phyloP scores from a whole-genome alignment of 2,113 vertebrate genomes.

The Nerophis lumbriciformis region DNA sequence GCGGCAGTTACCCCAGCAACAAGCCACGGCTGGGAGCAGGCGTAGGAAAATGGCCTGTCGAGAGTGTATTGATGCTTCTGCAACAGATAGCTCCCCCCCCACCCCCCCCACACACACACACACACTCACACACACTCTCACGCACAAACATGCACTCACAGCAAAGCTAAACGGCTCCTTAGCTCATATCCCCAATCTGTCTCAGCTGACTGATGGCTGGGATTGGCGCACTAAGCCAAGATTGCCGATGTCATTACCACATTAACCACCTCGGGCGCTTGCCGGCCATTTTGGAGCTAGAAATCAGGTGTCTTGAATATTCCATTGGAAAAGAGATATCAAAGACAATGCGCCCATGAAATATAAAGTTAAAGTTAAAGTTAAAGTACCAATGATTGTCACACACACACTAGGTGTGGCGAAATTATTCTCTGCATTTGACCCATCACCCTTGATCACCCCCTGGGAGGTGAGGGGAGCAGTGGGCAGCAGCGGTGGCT shows the following conservation, averaged over 20 bases:
- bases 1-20: slow-evolving; percentile 75
- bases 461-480: no score
- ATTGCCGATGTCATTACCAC: slow-evolving; percentile 62
- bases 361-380: no score
- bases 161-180: slow-evolving; percentile 66
- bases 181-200: slow-evolving; percentile 71
- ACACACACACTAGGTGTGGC: no score
- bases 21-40: slow-evolving; percentile 64
- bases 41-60: slow-evolving; percentile 72
- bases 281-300: slow-evolving; percentile 44
- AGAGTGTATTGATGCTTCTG: slow-evolving; percentile 74
- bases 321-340: slow-evolving; percentile 6
- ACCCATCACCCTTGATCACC: no score
- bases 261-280: slow-evolving; percentile 59
- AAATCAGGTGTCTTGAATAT: slow-evolving; percentile 53
- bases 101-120: slow-evolving; percentile 37
- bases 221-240: slow-evolving; percentile 63
- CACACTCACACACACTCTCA: slow-evolving; percentile 39
- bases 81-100: slow-evolving; percentile 54
- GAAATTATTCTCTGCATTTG: no score
- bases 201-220: slow-evolving; percentile 69
- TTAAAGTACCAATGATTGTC: no score
- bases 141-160: slow-evolving; percentile 38
- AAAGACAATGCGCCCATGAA: not conserved
- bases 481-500: no score